Conservation (phyloP, 2,113 vertebrate genomes). For the Aptenodytes forsteri region DNA sequence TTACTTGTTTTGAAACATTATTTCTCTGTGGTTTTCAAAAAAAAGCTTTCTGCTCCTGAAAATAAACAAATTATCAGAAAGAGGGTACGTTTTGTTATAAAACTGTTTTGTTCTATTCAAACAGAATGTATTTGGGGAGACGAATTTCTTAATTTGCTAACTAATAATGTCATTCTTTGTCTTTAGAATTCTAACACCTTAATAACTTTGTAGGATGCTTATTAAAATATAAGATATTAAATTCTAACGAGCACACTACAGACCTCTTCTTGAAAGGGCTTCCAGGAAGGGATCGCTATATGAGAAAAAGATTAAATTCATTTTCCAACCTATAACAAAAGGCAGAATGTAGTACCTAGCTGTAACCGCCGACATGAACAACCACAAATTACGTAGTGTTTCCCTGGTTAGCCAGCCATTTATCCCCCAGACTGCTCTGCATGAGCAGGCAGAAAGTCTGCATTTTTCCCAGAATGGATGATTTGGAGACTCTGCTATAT, state of each 20-base stretch:
- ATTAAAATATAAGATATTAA: constrained; percentile 9
- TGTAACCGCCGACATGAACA: background rate
- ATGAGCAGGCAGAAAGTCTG: background rate
- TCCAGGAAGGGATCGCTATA: background rate
- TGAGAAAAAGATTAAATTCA: background rate
- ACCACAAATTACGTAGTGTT: background rate
- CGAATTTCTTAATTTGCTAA: background rate
- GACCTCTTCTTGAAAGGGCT: background rate
- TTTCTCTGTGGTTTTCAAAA: background rate
- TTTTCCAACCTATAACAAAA: background rate
- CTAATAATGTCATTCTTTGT: background rate
- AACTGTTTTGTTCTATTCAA: background rate
- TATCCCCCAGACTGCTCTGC: background rate
- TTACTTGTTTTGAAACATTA: constrained; percentile 30
- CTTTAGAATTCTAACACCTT: background rate
- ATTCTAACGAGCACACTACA: background rate
- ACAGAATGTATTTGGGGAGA: background rate
- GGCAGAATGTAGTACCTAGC: background rate
- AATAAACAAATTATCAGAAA: background rate
- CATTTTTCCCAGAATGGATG: background rate
- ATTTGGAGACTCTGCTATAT: background rate
- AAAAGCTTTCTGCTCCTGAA: background rate
- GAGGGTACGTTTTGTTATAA: background rate
- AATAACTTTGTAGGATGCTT: background rate
- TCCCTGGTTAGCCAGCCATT: background rate